phyloP scores from a whole-genome alignment of 2,113 vertebrate genomes.

The Cynopterus brachyotis region DNA sequence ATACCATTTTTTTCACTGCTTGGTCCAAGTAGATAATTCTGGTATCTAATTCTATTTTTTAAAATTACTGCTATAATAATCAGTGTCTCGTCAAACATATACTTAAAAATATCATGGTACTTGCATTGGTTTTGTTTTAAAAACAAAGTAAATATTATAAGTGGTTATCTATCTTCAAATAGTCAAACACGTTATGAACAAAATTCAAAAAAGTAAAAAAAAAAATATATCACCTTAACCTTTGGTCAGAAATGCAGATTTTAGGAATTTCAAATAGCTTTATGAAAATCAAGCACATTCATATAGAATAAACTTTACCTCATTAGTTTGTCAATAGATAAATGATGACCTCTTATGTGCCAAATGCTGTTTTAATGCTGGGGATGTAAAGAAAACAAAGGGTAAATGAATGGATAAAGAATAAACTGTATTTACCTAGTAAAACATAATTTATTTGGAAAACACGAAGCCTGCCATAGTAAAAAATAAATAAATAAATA shows the following conservation, averaged over 20 bases:
- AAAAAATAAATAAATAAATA: not conserved
- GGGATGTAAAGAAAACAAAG: not conserved
- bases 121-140: constrained; percentile 21
- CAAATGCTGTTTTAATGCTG: not conserved
- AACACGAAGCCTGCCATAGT: not conserved
- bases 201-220: not conserved
- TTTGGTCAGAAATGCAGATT: not conserved
- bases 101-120: constrained; percentile 50
- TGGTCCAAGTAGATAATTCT: constrained; percentile 90
- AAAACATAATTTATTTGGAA: not conserved
- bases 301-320: not conserved
- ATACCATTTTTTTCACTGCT: constrained; percentile 87
- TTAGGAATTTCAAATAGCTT: not conserved
- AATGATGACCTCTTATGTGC: not conserved
- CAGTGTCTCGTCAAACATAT: constrained; percentile 80
- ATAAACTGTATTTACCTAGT: not conserved
- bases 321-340: not conserved
- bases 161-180: not conserved
- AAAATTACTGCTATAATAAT: constrained; percentile 81
- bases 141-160: not conserved
- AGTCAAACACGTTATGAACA: not conserved
- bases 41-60: constrained; percentile 82
- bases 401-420: not conserved
- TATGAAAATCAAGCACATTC: not conserved
- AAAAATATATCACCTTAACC: not conserved